Conservation (phyloP, 2,797 vertebrate genomes). For the Luscinia megarhynchos region DNA sequence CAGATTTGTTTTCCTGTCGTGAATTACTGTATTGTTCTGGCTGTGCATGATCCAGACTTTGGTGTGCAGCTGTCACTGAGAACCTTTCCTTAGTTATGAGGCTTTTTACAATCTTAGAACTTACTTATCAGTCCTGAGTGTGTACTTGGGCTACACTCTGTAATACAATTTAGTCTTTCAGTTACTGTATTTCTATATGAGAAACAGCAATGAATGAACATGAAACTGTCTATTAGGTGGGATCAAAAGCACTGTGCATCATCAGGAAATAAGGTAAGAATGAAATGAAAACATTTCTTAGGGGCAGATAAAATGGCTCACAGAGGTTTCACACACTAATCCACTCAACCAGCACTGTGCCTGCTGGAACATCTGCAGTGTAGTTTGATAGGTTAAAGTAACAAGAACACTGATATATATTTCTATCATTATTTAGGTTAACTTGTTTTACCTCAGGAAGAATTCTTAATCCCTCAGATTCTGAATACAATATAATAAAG, state of each 20-base stretch:
- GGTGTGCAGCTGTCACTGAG: background rate
- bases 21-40: background rate
- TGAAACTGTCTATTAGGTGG: conserved; percentile 57
- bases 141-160: conserved; percentile 29
- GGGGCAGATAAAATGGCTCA: conserved; percentile 46
- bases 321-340: conserved; percentile 47
- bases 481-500: conserved; percentile 22
- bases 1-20: background rate
- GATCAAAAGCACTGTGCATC: conserved; percentile 58
- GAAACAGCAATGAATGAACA: conserved; percentile 58
- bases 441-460: conserved; percentile 14
- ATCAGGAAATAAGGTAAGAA: conserved; percentile 61
- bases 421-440: conserved; percentile 25
- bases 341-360: conserved; percentile 7
- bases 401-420: background rate
- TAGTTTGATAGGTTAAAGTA: background rate
- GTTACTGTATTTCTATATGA: conserved; percentile 59
- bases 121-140: conserved; percentile 45
- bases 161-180: conserved; percentile 57
- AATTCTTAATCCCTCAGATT: conserved; percentile 30
- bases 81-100: conserved; percentile 29
- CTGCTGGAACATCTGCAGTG: background rate
- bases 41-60: background rate
- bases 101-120: conserved; percentile 29
- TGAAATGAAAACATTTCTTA: conserved; percentile 68